phyloP scores from a whole-genome alignment of 2,797 vertebrate genomes.

The Spinus olivaceus region DNA sequence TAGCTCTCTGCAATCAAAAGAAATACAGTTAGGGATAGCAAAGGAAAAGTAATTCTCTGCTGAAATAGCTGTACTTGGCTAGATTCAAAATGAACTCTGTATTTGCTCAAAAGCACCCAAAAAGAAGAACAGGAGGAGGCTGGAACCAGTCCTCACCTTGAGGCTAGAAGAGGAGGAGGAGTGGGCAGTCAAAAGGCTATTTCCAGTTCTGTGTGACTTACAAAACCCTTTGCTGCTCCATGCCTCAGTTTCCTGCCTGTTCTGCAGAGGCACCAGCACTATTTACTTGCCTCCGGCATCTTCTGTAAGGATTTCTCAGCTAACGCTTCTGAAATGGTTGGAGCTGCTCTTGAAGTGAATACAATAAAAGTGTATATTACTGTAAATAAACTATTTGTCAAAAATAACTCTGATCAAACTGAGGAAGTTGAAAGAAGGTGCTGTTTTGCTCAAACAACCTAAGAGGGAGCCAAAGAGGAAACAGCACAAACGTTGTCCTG shows the following conservation, averaged over 20 bases:
- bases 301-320: background rate
- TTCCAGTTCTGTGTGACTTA: background rate
- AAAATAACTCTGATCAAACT: background rate
- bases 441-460: background rate
- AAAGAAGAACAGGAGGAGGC: background rate
- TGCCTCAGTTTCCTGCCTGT: background rate
- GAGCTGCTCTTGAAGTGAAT: background rate
- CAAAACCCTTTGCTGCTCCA: background rate
- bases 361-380: background rate
- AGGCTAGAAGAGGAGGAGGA: background rate
- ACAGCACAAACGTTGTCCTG: background rate
- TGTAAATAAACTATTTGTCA: background rate
- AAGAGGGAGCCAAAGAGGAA: background rate
- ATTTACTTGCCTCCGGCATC: background rate
- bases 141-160: background rate
- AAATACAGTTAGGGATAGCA: background rate
- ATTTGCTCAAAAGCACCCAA: background rate
- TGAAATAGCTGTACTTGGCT: background rate
- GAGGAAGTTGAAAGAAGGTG: background rate
- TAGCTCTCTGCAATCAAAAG: background rate
- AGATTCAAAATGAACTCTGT: background rate
- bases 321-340: background rate
- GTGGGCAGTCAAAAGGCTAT: background rate
- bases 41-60: background rate
- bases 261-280: background rate